Evolutionary conservation across 2,797 vertebrate species (phyloP).

Genomic region (Cyclura pinguis): DNA sequence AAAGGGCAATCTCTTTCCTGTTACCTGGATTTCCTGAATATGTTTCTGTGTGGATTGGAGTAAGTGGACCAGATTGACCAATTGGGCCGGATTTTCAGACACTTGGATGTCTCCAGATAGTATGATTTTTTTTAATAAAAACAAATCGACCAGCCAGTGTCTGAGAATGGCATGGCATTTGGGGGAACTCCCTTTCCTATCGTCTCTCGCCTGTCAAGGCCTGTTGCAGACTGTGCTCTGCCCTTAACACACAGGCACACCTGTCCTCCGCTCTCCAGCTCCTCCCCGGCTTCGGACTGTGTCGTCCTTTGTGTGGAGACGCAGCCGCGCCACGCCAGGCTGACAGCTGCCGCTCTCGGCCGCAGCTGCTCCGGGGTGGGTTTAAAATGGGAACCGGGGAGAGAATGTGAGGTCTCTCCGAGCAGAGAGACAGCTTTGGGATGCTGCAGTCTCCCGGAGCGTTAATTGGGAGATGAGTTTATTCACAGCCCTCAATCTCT

Average conservation of each 20-base stretch:
- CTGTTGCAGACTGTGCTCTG: not conserved
- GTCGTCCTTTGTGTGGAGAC: not conserved
- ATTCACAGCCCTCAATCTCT: constrained; percentile 48
- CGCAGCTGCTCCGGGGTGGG: constrained; percentile 17
- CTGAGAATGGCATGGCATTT: not conserved
- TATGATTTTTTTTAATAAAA: too few relatives aligned
- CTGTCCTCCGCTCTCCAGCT: not conserved
- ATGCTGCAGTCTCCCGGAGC: not conserved
- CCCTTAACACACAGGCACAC: not conserved
- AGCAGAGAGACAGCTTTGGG: not conserved
- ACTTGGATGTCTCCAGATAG: too few relatives aligned
- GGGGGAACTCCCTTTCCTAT: not conserved
- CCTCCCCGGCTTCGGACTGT: not conserved
- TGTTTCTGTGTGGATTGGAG: too few relatives aligned
- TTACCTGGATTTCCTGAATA: too few relatives aligned
- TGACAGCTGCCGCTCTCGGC: constrained; percentile 31
- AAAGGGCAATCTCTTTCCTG: too few relatives aligned
- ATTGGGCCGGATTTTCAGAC: too few relatives aligned
- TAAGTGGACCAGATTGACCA: too few relatives aligned
- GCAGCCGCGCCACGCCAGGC: constrained; percentile 23
- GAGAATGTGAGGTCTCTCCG: not conserved
- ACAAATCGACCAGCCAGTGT: too few relatives aligned
- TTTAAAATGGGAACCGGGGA: not conserved
- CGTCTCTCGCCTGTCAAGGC: not conserved
- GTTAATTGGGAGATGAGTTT: constrained; percentile 25